Conservation (phyloP, 2,888 invertebrate species). For the Eupeodes luniger region DNA sequence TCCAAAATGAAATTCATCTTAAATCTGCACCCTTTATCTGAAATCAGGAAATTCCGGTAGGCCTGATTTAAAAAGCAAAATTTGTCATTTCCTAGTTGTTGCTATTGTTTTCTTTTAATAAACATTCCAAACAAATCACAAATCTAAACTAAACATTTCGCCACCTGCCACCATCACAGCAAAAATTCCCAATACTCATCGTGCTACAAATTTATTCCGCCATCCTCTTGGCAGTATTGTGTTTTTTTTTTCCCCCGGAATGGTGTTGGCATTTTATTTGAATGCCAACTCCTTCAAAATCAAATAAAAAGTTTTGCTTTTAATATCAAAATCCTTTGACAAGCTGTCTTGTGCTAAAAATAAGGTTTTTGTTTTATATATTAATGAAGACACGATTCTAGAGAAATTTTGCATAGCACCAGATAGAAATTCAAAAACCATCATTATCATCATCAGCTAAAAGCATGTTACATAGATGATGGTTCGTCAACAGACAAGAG, state of each 20-base stretch:
- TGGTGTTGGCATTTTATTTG: neutral
- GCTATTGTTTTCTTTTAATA: neutral
- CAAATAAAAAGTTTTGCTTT: slow-evolving; percentile 2
- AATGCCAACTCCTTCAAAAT: slow-evolving; percentile 1
- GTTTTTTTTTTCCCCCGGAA: too few relatives aligned
- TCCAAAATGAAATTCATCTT: too few relatives aligned
- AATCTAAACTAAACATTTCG: neutral
- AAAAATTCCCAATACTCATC: too few relatives aligned
- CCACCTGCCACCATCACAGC: neutral
- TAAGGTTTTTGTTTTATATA: slow-evolving; percentile 8
- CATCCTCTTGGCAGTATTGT: neutral
- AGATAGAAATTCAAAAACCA: too few relatives aligned
- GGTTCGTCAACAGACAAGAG: neutral
- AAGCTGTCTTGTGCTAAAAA: slow-evolving; percentile 9
- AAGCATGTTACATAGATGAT: neutral
- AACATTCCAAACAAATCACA: neutral
- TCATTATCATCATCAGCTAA: neutral
- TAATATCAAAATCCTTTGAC: slow-evolving; percentile 22
- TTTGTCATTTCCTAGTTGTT: too few relatives aligned
- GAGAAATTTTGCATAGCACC: neutral
- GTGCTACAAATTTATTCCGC: neutral
- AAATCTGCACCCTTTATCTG: too few relatives aligned
- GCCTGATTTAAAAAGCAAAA: too few relatives aligned
- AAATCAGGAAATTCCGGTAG: too few relatives aligned
- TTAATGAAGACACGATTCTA: slow-evolving; percentile 4